Evolutionary conservation across 2,797 vertebrate genomes (phyloP).

Genomic region (Cirrhinus molitorella): DNA sequence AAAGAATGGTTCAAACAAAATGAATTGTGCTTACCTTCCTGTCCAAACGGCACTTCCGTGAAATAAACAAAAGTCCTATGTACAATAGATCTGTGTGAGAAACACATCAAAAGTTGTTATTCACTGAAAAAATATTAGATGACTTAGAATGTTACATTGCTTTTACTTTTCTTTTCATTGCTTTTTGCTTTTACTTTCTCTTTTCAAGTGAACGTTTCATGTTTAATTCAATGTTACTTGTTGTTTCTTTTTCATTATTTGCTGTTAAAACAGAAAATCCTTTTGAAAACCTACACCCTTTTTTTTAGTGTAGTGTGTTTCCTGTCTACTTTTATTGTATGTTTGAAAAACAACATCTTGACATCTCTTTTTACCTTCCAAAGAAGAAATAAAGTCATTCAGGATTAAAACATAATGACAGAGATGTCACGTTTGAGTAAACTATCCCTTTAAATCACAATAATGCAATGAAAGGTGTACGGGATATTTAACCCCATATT

Average conservation of each 20-base stretch:
- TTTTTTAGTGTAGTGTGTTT: no score
- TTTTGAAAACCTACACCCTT: no score
- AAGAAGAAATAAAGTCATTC: neutral
- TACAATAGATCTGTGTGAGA: neutral
- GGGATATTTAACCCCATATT: neutral
- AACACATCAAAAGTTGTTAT: neutral
- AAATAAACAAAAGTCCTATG: neutral
- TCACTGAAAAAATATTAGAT: neutral
- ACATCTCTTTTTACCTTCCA: neutral
- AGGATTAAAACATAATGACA: neutral
- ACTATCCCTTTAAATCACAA: slow-evolving; percentile 1
- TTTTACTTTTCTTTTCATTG: neutral
- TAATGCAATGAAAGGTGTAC: neutral
- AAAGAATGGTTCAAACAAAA: neutral
- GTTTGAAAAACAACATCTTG: no score
- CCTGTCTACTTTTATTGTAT: no score
- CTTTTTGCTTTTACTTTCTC: neutral
- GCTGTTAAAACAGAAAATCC: no score
- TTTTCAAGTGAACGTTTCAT: neutral
- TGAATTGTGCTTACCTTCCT: neutral
- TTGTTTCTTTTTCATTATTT: no score
- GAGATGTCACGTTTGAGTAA: neutral
- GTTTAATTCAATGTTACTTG: no score
- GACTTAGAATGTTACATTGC: neutral
- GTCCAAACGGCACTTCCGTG: neutral